These are phyloP conservation scores for Hypercompe scribonia DNA, from an alignment of 2,888 invertebrate species.

Conservation along the genomic window DNA sequence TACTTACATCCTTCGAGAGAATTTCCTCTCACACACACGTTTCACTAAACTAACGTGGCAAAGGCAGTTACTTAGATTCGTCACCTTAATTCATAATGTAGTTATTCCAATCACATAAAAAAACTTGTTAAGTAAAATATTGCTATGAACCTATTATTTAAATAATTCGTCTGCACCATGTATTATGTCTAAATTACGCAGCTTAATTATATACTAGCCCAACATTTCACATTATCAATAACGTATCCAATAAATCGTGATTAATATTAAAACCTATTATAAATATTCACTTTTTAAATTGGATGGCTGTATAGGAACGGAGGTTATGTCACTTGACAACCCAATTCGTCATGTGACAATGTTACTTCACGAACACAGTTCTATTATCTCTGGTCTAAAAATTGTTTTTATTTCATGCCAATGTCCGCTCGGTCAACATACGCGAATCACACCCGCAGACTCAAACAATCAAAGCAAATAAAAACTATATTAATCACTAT, in stretches of 20 bases:
- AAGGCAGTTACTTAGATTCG: neutral
- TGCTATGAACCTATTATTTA: neutral
- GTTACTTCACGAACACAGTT: slow-evolving; percentile 69
- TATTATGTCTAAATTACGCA: neutral
- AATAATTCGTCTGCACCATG: neutral
- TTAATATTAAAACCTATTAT: slow-evolving; percentile 64
- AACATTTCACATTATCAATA: slow-evolving; percentile 37
- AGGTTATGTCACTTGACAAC: slow-evolving; percentile 60
- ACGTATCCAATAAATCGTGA: slow-evolving; percentile 62
- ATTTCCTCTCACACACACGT: neutral
- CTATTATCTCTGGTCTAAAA: slow-evolving; percentile 66
- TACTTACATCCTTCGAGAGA: neutral
- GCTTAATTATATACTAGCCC: slow-evolving; percentile 20
- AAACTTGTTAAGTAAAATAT: neutral
- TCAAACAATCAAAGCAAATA: slow-evolving; percentile 76
- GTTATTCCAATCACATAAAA: neutral
- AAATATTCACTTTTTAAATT: slow-evolving; percentile 74
- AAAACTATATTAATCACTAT: slow-evolving; percentile 77
- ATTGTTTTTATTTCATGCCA: slow-evolving; percentile 73
- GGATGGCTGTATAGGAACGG: slow-evolving; percentile 62
- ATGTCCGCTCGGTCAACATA: slow-evolving; percentile 67
- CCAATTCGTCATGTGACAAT: slow-evolving; percentile 71
- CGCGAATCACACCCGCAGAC: slow-evolving; percentile 60
- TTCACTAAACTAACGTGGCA: neutral
- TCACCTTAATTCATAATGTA: neutral